Conservation (phyloP, 2,888 invertebrate genomes). For the Toxonevra muliebris region DNA sequence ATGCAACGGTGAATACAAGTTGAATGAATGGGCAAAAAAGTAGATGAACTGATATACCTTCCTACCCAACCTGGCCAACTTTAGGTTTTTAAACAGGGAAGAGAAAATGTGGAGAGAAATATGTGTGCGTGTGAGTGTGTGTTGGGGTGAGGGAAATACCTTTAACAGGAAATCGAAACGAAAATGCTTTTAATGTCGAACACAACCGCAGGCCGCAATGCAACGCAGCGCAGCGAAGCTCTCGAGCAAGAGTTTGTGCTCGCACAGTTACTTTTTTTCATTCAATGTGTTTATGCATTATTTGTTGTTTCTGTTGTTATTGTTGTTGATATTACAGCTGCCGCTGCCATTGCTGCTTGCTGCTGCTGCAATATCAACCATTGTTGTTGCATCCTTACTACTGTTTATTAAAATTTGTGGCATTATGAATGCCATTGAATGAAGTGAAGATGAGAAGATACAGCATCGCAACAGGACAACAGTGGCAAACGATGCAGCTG, state of each 20-base stretch:
- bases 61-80: background rate
- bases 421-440: conserved; percentile 22
- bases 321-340: background rate
- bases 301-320: background rate
- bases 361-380: background rate
- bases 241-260: too few species aligned
- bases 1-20: background rate
- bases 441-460: background rate
- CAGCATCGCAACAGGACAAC: background rate
- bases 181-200: conserved; percentile 31
- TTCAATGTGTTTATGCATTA: conserved; percentile 20
- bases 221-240: too few species aligned
- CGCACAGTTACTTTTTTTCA: conserved; percentile 8
- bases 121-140: background rate
- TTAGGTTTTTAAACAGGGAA: background rate
- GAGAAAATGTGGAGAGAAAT: background rate
- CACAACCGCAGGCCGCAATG: conserved; percentile 27
- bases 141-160: background rate
- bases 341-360: background rate
- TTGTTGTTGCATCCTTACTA: background rate
- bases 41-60: background rate
- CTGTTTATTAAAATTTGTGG: conserved; percentile 29
- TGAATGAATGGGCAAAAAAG: background rate
- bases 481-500: background rate
- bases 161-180: conserved; percentile 25